Conservation (phyloP, 2,113 vertebrate genomes). For the Epinephelus moara region DNA sequence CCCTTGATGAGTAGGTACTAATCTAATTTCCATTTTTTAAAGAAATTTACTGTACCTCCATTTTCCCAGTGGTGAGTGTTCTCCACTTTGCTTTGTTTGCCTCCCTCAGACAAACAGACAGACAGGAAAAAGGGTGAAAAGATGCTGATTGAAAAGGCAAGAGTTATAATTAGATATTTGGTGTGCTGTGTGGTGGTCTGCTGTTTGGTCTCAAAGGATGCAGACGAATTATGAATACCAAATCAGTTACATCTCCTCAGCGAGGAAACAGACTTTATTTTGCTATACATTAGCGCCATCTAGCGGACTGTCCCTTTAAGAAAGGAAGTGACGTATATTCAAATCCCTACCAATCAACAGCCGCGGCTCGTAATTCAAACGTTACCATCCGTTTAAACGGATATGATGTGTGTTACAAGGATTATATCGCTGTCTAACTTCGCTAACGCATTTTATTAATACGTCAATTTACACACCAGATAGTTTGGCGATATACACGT, state of each 20-base stretch:
- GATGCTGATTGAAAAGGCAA: constrained; percentile 21
- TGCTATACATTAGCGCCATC: constrained; percentile 50
- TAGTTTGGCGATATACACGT: neutral
- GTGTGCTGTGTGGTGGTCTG: constrained; percentile 2
- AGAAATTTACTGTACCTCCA: constrained; percentile 1
- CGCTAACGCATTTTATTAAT: neutral
- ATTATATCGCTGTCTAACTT: neutral
- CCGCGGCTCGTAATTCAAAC: constrained; percentile 76
- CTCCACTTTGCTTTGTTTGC: constrained; percentile 42
- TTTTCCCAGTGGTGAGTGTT: constrained; percentile 1
- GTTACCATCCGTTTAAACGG: neutral
- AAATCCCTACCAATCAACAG: constrained; percentile 69
- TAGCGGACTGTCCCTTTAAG: constrained; percentile 9
- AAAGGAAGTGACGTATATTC: constrained; percentile 65
- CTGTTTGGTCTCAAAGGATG: constrained; percentile 23
- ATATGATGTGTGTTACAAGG: neutral
- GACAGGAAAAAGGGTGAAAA: constrained; percentile 14
- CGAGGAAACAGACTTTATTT: neutral
- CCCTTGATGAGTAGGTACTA: constrained; percentile 25
- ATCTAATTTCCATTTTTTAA: constrained; percentile 41
- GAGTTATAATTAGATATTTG: constrained; percentile 46
- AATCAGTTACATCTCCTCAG: constrained; percentile 5
- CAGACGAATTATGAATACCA: constrained; percentile 27
- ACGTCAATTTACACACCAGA: neutral
- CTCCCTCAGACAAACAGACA: neutral